These are phyloP conservation scores for Calephelis virginiensis DNA, from an alignment of 1,140 invertebrate genomes.

Conservation along the genomic window DNA sequence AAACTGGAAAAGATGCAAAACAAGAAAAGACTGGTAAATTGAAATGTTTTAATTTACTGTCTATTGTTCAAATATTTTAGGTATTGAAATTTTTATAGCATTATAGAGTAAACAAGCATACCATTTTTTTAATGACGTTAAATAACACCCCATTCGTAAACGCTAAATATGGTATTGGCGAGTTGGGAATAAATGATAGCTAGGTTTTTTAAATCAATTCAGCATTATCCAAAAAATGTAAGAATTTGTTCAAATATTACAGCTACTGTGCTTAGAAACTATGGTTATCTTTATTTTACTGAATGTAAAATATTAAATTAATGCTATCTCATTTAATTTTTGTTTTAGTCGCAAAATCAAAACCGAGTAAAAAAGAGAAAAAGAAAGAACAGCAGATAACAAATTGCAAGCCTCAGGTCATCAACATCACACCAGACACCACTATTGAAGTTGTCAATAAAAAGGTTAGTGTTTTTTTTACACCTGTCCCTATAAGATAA, in stretches of 20 bases:
- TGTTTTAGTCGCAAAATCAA: constrained; percentile 32
- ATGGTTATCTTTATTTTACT: too few relatives aligned
- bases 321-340: background rate
- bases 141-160: too few relatives aligned
- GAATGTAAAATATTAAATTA: too few relatives aligned
- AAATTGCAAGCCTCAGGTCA: constrained; percentile 34
- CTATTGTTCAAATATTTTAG: too few relatives aligned
- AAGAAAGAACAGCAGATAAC: constrained; percentile 35
- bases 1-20: constrained; percentile 53
- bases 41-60: constrained; percentile 1
- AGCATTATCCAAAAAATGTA: too few relatives aligned
- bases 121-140: too few relatives aligned
- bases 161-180: too few relatives aligned
- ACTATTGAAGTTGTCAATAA: constrained; percentile 57
- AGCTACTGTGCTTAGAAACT: background rate
- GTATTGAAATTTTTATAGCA: too few relatives aligned
- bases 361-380: constrained; percentile 50
- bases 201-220: too few relatives aligned
- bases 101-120: too few relatives aligned
- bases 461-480: constrained; percentile 41
- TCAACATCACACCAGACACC: constrained; percentile 58
- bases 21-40: constrained; percentile 51
- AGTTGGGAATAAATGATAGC: too few relatives aligned
- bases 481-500: background rate
- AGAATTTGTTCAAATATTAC: too few relatives aligned